A percentile compares a stretch with the other conserved stretches of the same genome.
phyloP scores from a whole-genome alignment of 2,113 vertebrate species.

The Ictalurus punctatus region DNA sequence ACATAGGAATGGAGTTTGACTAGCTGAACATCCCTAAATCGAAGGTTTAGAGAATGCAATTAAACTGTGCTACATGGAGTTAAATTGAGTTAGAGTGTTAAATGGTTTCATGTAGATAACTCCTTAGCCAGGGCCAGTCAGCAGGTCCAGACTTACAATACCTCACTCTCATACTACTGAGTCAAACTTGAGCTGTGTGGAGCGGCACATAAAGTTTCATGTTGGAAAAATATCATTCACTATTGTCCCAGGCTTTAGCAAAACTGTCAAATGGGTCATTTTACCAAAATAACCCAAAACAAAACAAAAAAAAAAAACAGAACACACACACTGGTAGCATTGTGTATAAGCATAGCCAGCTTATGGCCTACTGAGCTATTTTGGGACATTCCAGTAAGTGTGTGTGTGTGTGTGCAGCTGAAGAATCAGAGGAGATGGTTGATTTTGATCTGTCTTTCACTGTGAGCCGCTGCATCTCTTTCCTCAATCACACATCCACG shows the following conservation, averaged over 20 bases:
- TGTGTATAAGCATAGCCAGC: constrained; percentile 18
- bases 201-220: not conserved
- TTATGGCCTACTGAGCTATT: constrained; percentile 13
- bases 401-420: not conserved
- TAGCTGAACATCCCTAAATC: not conserved
- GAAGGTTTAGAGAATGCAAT: not conserved
- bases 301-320: not conserved
- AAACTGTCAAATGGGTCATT: constrained; percentile 14
- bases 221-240: not conserved
- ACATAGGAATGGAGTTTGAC: not conserved
- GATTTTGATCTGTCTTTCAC: not conserved
- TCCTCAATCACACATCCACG: constrained; percentile 1
- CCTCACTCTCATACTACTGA: not conserved
- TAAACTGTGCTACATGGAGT: not conserved
- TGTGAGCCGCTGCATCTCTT: not conserved
- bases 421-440: constrained; percentile 5
- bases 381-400: constrained; percentile 14
- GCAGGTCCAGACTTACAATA: not conserved
- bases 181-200: not conserved
- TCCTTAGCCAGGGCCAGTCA: not conserved
- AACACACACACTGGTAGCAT: not conserved
- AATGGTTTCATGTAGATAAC: not conserved
- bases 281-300: not conserved
- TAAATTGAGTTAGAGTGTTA: not conserved
- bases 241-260: constrained; percentile 3